phyloP scores from a whole-genome alignment of 2,888 invertebrate species.

The Ernsta delagoae region DNA sequence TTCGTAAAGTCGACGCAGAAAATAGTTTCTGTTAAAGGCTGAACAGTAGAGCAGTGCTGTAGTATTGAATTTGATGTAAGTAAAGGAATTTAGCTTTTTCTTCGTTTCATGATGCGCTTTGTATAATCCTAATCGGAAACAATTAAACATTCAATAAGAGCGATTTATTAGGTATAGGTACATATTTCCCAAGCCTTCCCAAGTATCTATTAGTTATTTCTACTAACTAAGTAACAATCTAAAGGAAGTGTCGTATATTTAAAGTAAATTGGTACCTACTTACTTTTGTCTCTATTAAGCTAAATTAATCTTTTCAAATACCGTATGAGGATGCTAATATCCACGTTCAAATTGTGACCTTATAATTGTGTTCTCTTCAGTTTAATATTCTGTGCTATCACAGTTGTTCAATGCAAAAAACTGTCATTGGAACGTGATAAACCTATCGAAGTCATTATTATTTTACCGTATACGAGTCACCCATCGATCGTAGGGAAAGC shows the following conservation, averaged over 20 bases:
- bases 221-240: too few species aligned
- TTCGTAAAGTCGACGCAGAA: conserved; percentile 42
- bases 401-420: conserved; percentile 36
- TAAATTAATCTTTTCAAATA: background rate
- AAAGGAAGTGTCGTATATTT: too few species aligned
- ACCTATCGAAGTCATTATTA: conserved; percentile 25
- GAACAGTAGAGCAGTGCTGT: background rate
- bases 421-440: conserved; percentile 30
- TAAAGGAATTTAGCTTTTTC: background rate
- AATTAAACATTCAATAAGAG: too few species aligned
- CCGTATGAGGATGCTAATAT: background rate
- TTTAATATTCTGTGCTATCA: conserved; percentile 27
- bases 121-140: too few species aligned
- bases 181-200: too few species aligned
- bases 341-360: background rate
- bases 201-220: too few species aligned
- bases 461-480: conserved; percentile 28
- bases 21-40: background rate
- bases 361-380: conserved; percentile 17
- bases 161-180: too few species aligned
- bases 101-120: background rate
- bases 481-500: conserved; percentile 22
- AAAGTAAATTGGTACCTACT: too few species aligned
- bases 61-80: background rate
- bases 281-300: too few species aligned